Base-by-base conservation (phyloP, 2,888 invertebrate genomes). In the Germaria angustata region DNA sequence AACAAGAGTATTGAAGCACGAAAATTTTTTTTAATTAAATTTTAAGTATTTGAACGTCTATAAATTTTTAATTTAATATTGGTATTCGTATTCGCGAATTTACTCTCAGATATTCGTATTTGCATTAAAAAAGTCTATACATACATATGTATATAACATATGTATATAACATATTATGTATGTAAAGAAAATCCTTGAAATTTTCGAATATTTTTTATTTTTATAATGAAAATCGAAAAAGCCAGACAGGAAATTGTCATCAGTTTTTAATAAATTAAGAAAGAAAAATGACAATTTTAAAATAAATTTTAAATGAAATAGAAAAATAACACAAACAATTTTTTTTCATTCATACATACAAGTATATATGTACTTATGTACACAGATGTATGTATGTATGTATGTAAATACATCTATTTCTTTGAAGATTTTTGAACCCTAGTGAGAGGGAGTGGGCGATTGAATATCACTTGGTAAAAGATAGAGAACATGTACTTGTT, bases 271-370 rank as follows among this genome's bases (percentile, higher is more conserved):
- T 44, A 57, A 71, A 59, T 36, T 59, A 59, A 15, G 6, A 57
- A 71, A 24, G 17, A 71, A 46, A 53, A 57, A 65, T 57, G 55
- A 65, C 34, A 7, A 32, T 20, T 8, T n/a, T 41, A 15, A 55
- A 44, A n/a, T 22, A 36, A 11, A 49, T 34, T 65, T 36, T n/a
- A 65, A 59, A 39, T 20, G 49, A 49, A 24, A 51, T 39, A 9
- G 15, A 22, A 39, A 68, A 39, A 36, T 24, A 39, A n/a, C 24
- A 28, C 11, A 39, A 15, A 7, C n/a, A 49, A 32, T 17, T 36
- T 51, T 9, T 49, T 53, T 69, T 11, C 3, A 28, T 28, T 28
- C n/a, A n/a, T n/a, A n/a, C n/a, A n/a, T n/a, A n/a, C n/a, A n/a
- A n/a, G n/a, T n/a, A n/a, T n/a, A n/a, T n/a, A n/a, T n/a, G n/a